phyloP scores from a whole-genome alignment of 1,140 invertebrate genomes.

The Bombus polaris region DNA sequence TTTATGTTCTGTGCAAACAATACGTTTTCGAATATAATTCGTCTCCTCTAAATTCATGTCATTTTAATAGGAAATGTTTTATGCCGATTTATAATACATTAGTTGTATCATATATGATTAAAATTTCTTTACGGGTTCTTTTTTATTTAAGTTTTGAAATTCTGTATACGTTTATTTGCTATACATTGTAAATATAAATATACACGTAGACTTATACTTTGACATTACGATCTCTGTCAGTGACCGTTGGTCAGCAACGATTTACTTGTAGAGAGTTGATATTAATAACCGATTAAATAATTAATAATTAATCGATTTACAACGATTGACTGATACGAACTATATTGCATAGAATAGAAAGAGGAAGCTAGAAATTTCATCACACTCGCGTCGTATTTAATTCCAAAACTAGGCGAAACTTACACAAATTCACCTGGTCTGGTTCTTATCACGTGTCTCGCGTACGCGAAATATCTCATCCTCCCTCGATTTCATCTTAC shows the following conservation, averaged over 20 bases:
- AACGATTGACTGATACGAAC: too few relatives aligned
- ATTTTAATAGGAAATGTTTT: not conserved
- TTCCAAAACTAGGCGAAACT: not conserved
- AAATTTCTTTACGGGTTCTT: too few relatives aligned
- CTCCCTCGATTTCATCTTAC: constrained; percentile 16
- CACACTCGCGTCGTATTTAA: not conserved
- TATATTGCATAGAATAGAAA: not conserved
- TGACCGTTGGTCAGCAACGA: too few relatives aligned
- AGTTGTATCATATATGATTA: not conserved
- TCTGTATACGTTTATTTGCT: too few relatives aligned
- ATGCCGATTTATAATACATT: not conserved
- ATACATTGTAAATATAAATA: too few relatives aligned
- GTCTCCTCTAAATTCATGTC: not conserved
- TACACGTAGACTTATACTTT: too few relatives aligned
- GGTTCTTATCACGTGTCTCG: not conserved
- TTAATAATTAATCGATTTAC: too few relatives aligned
- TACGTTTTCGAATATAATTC: not conserved
- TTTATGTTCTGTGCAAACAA: not conserved
- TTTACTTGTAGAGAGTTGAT: too few relatives aligned
- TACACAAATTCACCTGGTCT: not conserved
- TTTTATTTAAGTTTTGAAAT: too few relatives aligned
- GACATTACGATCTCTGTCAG: too few relatives aligned
- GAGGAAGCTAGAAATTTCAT: not conserved
- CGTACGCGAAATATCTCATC: constrained; percentile 19
- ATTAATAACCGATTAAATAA: too few relatives aligned